Percentiles rank a stretch among this genome's conserved stretches.
Conservation (phyloP, 2,113 vertebrate genomes). For the Rhinolophus ferrumequinum region DNA sequence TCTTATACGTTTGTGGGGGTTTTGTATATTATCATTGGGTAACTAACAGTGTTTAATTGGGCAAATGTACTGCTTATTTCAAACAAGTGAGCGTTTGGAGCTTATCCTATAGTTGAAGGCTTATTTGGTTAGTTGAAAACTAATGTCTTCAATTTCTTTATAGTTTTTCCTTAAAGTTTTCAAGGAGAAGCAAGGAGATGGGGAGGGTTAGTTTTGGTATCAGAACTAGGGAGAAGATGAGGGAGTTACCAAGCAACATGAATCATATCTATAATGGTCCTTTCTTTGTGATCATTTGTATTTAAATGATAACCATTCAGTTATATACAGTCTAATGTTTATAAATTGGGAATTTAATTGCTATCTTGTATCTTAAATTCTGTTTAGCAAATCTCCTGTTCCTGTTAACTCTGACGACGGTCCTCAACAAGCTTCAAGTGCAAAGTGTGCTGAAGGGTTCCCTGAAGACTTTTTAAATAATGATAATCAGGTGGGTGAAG, state of each 20-base stretch:
- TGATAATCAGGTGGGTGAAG: slow-evolving; percentile 78
- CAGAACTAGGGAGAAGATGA: not conserved
- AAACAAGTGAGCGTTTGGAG: slow-evolving; percentile 14
- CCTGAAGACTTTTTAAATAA: slow-evolving; percentile 79
- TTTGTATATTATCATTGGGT: not conserved
- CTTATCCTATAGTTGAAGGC: not conserved
- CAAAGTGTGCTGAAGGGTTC: slow-evolving; percentile 65
- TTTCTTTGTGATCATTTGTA: slow-evolving; percentile 1
- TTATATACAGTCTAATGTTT: slow-evolving; percentile 23
- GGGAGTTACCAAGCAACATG: not conserved
- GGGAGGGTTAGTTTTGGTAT: not conserved
- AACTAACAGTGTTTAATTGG: not conserved
- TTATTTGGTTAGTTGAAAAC: not conserved
- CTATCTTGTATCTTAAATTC: slow-evolving; percentile 55
- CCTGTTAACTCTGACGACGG: slow-evolving; percentile 75
- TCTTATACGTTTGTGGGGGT: not conserved
- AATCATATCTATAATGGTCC: not conserved
- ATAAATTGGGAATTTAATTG: slow-evolving; percentile 2
- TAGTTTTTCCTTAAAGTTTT: not conserved
- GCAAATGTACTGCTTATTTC: slow-evolving; percentile 16
- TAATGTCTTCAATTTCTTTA: not conserved
- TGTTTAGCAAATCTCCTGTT: slow-evolving; percentile 81
- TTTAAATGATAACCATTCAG: slow-evolving; percentile 35
- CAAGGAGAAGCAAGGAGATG: not conserved
- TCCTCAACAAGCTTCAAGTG: slow-evolving; percentile 36